A percentile compares a stretch with the other conserved stretches of the same genome.
Conservation (phyloP, 2,797 vertebrate species). For the Urophycis tenuis region DNA sequence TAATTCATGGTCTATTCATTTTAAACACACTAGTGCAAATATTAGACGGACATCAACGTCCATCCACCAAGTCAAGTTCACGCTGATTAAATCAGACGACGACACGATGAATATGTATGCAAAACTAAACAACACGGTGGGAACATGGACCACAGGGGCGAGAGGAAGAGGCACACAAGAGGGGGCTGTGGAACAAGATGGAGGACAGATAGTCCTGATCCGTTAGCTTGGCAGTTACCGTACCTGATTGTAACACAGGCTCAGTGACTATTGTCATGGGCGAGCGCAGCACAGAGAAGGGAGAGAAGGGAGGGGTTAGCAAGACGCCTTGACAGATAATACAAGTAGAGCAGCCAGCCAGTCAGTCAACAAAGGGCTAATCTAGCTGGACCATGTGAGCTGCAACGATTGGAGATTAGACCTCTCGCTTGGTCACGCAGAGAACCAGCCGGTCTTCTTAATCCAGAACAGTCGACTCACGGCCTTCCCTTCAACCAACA, state of each 20-base stretch:
- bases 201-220: slow-evolving; percentile 18
- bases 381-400: slow-evolving; percentile 38
- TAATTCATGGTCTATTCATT: not conserved
- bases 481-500: slow-evolving; percentile 8
- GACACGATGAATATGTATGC: slow-evolving; percentile 34
- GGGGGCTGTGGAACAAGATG: slow-evolving; percentile 5
- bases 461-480: slow-evolving; percentile 9
- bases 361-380: slow-evolving; percentile 32
- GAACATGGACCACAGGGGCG: not conserved
- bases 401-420: slow-evolving; percentile 44
- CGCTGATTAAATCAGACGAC: slow-evolving; percentile 30
- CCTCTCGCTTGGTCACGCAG: slow-evolving; percentile 20
- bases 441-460: slow-evolving; percentile 21
- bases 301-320: slow-evolving; percentile 63
- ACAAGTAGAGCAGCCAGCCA: slow-evolving; percentile 42
- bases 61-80: slow-evolving; percentile 47
- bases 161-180: not conserved
- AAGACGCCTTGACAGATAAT: slow-evolving; percentile 54
- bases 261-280: slow-evolving; percentile 91
- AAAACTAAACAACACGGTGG: not conserved
- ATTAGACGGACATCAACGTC: slow-evolving; percentile 9
- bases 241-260: slow-evolving; percentile 99
- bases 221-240: slow-evolving; percentile 68
- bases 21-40: not conserved
- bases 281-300: slow-evolving; percentile 67